A percentile compares a stretch with the other conserved stretches of the same genome.
These are phyloP conservation scores for Spilosoma lubricipeda DNA, from an alignment of 2,888 invertebrate genomes.

Conservation along the genomic window DNA sequence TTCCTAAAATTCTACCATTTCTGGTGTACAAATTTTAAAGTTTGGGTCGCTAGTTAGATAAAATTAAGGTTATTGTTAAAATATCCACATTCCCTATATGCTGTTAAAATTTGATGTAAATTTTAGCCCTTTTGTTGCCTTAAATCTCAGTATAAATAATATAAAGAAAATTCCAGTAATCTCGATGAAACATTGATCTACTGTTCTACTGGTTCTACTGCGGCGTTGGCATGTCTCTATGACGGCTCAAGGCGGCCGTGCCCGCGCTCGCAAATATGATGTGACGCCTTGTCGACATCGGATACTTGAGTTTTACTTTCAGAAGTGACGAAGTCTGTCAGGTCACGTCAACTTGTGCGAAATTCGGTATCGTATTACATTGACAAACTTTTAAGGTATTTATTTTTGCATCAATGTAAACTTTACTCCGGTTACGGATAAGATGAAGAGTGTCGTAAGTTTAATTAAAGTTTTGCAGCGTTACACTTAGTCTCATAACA, in stretches of 20 bases:
- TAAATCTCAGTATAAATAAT: neutral
- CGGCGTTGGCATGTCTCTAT: neutral
- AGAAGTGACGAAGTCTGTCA: conserved; percentile 1
- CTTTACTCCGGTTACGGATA: neutral
- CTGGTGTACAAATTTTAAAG: no score
- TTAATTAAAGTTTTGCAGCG: no score
- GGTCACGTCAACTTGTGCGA: conserved; percentile 1
- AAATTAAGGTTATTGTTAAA: no score
- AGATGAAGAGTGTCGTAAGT: no score
- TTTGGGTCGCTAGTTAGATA: no score
- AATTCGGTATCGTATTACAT: conserved; percentile 1
- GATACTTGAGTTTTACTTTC: conserved; percentile 2
- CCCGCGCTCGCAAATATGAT: neutral
- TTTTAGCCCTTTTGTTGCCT: neutral
- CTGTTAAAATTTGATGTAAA: no score
- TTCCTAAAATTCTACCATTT: no score
- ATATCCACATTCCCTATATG: no score
- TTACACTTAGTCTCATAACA: no score
- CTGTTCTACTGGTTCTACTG: no score
- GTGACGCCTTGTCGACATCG: neutral
- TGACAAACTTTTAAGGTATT: neutral
- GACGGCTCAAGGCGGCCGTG: neutral
- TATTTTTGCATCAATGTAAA: neutral
- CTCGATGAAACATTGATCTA: neutral
- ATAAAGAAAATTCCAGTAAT: neutral